Conservation (phyloP, 2,888 invertebrate genomes). For the Leucoma salicis region DNA sequence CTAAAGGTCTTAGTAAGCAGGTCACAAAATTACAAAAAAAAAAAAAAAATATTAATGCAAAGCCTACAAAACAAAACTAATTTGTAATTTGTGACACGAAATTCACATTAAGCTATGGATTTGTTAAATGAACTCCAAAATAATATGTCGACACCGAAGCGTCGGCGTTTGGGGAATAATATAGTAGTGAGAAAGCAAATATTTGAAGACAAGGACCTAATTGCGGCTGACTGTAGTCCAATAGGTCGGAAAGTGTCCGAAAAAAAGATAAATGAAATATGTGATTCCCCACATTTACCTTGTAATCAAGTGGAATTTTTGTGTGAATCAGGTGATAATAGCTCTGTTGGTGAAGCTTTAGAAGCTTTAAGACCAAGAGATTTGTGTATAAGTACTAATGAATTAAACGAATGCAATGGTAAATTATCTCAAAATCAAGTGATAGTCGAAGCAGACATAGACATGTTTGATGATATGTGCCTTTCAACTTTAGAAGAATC, state of each 20-base stretch:
- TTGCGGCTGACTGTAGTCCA: slow-evolving; percentile 37
- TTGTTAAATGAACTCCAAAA: slow-evolving; percentile 29
- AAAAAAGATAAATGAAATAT: slow-evolving; percentile 30
- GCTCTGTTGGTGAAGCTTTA: slow-evolving; percentile 43
- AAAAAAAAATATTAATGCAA: too few relatives aligned
- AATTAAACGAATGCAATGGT: slow-evolving; percentile 25
- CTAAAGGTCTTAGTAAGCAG: too few relatives aligned
- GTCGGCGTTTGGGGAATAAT: slow-evolving; percentile 57
- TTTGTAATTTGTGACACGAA: too few relatives aligned
- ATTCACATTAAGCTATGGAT: slow-evolving; percentile 37
- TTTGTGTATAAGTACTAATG: slow-evolving; percentile 42
- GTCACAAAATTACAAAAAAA: too few relatives aligned
- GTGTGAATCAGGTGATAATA: slow-evolving; percentile 52
- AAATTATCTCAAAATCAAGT: slow-evolving; percentile 12
- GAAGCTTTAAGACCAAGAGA: too few relatives aligned
- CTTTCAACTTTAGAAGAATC: slow-evolving; percentile 53
- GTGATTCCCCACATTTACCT: slow-evolving; percentile 67
- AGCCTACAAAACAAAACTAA: too few relatives aligned
- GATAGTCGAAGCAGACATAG: slow-evolving; percentile 41
- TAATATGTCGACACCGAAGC: slow-evolving; percentile 65
- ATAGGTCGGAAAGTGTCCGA: slow-evolving; percentile 32
- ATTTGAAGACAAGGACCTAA: slow-evolving; percentile 25
- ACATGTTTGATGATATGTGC: slow-evolving; percentile 63
- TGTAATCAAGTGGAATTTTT: slow-evolving; percentile 73
- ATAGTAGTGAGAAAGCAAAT: slow-evolving; percentile 36